Base-by-base conservation (phyloP, 2,797 vertebrate species). In the Oreochromis mossambicus region DNA sequence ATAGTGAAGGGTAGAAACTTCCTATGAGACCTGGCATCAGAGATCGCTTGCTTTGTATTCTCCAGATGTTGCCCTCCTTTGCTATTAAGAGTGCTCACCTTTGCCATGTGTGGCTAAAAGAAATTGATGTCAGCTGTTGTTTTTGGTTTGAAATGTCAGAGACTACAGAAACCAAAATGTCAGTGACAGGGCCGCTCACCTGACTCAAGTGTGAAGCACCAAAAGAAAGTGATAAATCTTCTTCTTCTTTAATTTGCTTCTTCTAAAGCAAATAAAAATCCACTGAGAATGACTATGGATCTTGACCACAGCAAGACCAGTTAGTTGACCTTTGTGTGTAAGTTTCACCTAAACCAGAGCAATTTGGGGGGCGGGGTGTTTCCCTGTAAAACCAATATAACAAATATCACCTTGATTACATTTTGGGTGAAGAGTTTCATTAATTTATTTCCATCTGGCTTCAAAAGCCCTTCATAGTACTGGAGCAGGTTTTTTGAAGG, bases 1-100 rank as follows among this genome's bases (percentile, higher is more conserved):
- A 50, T 5, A 8, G 50, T 55, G 24, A 51, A 75, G 32, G 50
- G 56, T 14, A 21, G 73, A 58, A 58, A 86, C 46, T 56, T 58
- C 70, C 83, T 86, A 38, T 46, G 80, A 82, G 86, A 89, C 86
- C 82, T 81, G 79, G 87, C 80, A 50, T 77, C 52, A n/a, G 41
- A 52, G 66, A 81, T 38, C 38, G 9, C 82, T 81, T 75, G 56
- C 86, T 83, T 82, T 84, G 78, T 82, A 6, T 41, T 73, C 83
- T 91, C 87, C 89, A 92, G 92, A 92, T 92, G 94, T 88, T 91
- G 89, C 90, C 89, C 90, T 86, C 88, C 81, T 93, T 92, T 89
- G 56, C 84, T 79, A 85, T 92, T 92, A 50, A 80, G 68, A 73
- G 79, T 5, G 81, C 50, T 58, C 50, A 54, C 54, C 63, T 89